phyloP scores from a whole-genome alignment of 1,140 invertebrate species.

The Drosophila seguyi region DNA sequence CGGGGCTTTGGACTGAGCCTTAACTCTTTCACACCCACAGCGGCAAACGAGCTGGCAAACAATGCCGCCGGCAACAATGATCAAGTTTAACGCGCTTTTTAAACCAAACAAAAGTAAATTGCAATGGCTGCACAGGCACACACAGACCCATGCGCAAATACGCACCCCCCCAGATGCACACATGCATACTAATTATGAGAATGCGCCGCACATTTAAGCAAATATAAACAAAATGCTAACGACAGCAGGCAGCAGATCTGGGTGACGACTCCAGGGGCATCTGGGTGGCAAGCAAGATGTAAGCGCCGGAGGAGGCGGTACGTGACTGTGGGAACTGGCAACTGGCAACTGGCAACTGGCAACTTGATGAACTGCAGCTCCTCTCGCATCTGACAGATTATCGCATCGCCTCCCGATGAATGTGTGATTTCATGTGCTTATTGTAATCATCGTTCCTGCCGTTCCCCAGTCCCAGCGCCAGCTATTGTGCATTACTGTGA shows the following conservation, averaged over 20 bases:
- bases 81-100: conserved; percentile 58
- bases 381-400: conserved; percentile 28
- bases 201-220: conserved; percentile 60
- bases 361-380: conserved; percentile 55
- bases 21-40: conserved; percentile 31
- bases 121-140: conserved; percentile 28
- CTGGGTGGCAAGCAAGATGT: conserved; percentile 19
- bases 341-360: conserved; percentile 6
- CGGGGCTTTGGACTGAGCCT: background rate
- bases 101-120: conserved; percentile 68
- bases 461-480: background rate
- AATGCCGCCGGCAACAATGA: conserved; percentile 46
- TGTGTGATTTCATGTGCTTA: conserved; percentile 60
- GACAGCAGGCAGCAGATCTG: conserved; percentile 37
- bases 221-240: conserved; percentile 73
- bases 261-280: background rate
- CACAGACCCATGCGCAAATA: conserved; percentile 11
- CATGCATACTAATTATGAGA: conserved; percentile 66
- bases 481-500: conserved; percentile 68
- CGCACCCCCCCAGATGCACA: conserved; percentile 30
- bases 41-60: conserved; percentile 38
- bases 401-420: conserved; percentile 48
- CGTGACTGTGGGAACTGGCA: conserved; percentile 33
- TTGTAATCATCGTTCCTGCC: conserved; percentile 59
- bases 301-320: conserved; percentile 40